Conservation (phyloP, 92 coral and sea anemone species). For the Actinernus sp. region DNA sequence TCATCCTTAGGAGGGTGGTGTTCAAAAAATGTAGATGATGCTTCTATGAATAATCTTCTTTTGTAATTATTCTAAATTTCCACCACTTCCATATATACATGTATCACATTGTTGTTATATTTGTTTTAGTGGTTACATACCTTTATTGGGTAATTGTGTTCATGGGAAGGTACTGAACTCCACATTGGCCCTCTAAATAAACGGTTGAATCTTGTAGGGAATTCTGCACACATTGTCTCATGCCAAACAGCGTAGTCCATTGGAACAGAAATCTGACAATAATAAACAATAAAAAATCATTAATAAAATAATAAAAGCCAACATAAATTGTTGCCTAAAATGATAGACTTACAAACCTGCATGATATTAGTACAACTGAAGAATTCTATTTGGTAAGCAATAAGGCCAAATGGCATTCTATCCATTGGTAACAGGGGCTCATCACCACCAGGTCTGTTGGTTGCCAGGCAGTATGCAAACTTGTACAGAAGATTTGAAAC, state of each 20-base stretch:
- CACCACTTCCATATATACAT: too few species aligned
- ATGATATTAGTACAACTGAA: conserved; percentile 63
- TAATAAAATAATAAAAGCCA: too few species aligned
- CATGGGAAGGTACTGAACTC: conserved; percentile 43
- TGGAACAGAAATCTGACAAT: conserved; percentile 43
- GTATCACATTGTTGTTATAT: too few species aligned
- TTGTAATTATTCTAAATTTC: too few species aligned
- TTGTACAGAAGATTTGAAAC: conserved; percentile 39
- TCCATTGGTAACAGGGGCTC: conserved; percentile 46
- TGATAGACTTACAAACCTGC: too few species aligned
- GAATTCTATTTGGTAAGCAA: conserved; percentile 66
- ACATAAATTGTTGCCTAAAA: too few species aligned
- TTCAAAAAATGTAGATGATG: too few species aligned
- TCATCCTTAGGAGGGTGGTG: too few species aligned
- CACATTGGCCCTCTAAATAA: conserved; percentile 87
- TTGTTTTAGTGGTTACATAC: conserved; percentile 34
- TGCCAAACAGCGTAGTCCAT: conserved; percentile 56
- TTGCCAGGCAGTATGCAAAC: conserved; percentile 5
- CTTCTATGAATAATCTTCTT: too few species aligned
- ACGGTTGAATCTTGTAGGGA: conserved; percentile 63
- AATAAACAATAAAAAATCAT: not conserved
- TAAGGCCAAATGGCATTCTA: conserved; percentile 83
- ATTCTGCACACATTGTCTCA: conserved; percentile 78
- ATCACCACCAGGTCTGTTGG: not conserved
- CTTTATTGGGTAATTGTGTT: conserved; percentile 25